A percentile compares a stretch with the other conserved stretches of the same genome.
phyloP scores from a whole-genome alignment of 2,113 vertebrate genomes.

The Peucedramus taeniatus region DNA sequence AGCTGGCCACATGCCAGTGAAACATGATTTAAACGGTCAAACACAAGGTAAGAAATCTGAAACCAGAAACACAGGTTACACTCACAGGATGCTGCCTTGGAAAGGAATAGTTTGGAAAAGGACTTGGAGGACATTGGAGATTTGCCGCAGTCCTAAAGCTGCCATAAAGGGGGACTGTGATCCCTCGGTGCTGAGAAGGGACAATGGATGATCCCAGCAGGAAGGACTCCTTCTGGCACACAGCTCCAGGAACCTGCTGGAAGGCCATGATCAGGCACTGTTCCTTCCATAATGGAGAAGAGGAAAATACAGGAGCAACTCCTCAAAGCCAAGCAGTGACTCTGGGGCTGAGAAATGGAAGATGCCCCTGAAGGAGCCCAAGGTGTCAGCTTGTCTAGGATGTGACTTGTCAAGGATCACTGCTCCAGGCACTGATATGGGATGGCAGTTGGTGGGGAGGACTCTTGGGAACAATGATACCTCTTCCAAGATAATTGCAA shows the following conservation, averaged over 20 bases:
- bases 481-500: neutral
- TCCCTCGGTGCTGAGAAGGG: neutral
- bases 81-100: neutral
- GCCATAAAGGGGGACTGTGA: neutral
- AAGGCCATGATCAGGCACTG: neutral
- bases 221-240: neutral
- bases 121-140: neutral
- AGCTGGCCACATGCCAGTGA: neutral
- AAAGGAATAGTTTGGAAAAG: neutral
- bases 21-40: neutral
- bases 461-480: rapidly evolving
- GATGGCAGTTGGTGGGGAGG: neutral
- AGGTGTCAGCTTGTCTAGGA: neutral
- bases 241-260: neutral
- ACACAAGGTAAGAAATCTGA: neutral
- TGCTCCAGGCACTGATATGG: neutral
- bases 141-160: rapidly evolving
- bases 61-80: neutral
- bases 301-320: neutral
- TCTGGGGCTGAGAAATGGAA: neutral
- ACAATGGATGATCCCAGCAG: neutral
- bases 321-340: neutral
- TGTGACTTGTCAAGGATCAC: neutral
- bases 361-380: neutral
- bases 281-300: neutral